These are phyloP conservation scores for Cyanoderma ruficeps DNA, from an alignment of 2,113 vertebrate genomes.

Conservation along the genomic window DNA sequence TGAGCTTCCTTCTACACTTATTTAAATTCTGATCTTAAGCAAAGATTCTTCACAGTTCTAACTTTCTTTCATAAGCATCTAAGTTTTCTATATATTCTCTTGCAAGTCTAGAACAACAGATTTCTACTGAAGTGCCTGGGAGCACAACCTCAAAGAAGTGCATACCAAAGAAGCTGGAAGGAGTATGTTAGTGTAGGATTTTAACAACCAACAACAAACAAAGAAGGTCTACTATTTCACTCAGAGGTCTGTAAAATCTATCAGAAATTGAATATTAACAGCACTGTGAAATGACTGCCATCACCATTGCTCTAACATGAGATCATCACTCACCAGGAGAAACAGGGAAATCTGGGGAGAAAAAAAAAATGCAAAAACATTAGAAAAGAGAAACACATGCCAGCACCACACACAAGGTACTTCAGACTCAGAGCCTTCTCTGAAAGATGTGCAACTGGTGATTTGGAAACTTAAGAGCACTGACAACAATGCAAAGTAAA, in stretches of 20 bases:
- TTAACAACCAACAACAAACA: neutral
- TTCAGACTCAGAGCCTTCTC: neutral
- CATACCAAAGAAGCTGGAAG: neutral
- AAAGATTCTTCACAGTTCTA: neutral
- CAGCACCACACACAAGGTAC: neutral
- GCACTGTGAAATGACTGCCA: neutral
- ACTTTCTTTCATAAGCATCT: neutral
- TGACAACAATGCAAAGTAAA: neutral
- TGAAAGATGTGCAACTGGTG: neutral
- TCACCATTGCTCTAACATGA: neutral
- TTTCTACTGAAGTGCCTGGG: neutral
- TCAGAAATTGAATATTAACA: neutral
- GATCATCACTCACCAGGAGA: slow-evolving; percentile 45
- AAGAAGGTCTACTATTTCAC: neutral
- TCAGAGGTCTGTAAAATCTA: neutral
- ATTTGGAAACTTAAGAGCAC: neutral
- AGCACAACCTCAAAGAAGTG: neutral
- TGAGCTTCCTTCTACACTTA: neutral
- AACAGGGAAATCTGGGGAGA: slow-evolving; percentile 67
- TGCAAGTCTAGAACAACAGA: neutral
- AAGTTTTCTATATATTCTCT: neutral
- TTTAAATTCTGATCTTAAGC: neutral
- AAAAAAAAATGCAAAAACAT: neutral
- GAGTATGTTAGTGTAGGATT: neutral
- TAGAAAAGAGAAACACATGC: neutral